Evolutionary conservation across 2,888 invertebrate genomes (phyloP).

Genomic region (Epinotia bilunana): DNA sequence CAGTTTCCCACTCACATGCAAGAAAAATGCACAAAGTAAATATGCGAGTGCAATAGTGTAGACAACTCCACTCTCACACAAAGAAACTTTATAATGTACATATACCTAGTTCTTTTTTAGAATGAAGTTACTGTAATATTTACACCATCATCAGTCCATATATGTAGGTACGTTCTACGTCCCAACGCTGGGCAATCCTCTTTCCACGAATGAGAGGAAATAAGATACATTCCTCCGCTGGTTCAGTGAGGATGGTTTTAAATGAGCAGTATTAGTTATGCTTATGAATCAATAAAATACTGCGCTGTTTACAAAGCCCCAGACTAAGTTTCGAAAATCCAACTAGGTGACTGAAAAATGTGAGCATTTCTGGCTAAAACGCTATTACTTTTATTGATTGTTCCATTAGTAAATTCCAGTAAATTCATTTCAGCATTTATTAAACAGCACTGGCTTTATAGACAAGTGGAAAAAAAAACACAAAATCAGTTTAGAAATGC

Average conservation of each 20-base stretch:
- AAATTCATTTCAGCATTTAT: background rate
- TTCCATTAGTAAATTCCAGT: background rate
- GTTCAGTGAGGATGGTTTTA: no score
- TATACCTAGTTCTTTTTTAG: background rate
- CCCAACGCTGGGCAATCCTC: background rate
- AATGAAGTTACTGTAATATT: background rate
- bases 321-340: no score
- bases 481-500: slow-evolving; percentile 27
- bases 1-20: no score
- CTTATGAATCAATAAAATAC: background rate
- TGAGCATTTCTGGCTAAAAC: background rate
- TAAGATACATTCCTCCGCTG: background rate
- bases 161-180: background rate
- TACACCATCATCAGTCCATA: background rate
- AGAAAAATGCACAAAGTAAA: background rate
- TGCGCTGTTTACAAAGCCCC: background rate
- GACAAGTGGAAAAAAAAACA: background rate
- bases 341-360: background rate
- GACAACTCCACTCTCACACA: background rate
- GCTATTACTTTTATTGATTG: background rate
- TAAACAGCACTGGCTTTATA: background rate
- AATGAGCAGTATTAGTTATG: no score
- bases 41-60: background rate
- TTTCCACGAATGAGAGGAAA: no score
- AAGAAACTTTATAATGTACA: background rate